Evolutionary conservation across 2,888 invertebrate genomes (phyloP).

Genomic region (Athalia circularis): DNA sequence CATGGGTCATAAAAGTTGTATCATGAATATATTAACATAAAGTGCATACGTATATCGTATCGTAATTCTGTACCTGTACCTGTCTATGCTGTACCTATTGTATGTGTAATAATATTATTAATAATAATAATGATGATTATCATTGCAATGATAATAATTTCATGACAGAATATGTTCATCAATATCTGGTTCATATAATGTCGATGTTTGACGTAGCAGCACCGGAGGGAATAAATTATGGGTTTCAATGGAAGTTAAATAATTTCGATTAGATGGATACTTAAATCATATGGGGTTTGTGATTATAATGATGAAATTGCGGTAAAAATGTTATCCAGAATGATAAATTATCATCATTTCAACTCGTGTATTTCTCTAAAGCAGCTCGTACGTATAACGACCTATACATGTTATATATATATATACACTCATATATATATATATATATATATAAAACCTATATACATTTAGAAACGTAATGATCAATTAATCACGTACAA

Average conservation of each 20-base stretch:
- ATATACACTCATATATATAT: slow-evolving; percentile 15
- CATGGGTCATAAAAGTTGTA: not conserved
- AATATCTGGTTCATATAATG: too few species aligned
- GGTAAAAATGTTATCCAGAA: too few species aligned
- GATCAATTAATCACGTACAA: not conserved
- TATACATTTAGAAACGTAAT: too few species aligned
- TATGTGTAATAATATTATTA: slow-evolving; percentile 11
- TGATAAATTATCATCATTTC: not conserved
- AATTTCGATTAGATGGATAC: too few species aligned
- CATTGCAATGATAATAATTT: not conserved
- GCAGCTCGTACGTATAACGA: not conserved
- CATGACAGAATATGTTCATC: not conserved
- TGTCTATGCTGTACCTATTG: too few species aligned
- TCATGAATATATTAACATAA: not conserved
- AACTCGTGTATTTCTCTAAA: not conserved
- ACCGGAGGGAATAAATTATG: too few species aligned
- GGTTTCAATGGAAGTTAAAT: too few species aligned
- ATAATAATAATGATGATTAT: not conserved
- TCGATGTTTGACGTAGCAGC: too few species aligned
- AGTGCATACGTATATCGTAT: slow-evolving; percentile 12
- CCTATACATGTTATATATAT: slow-evolving; percentile 4
- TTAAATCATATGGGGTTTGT: too few species aligned
- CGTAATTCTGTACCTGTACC: slow-evolving; percentile 6
- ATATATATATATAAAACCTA: not conserved
- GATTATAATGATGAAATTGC: too few species aligned